Base-by-base conservation (phyloP, 1,140 invertebrate genomes). In the Pseudomyrmex sp. region DNA sequence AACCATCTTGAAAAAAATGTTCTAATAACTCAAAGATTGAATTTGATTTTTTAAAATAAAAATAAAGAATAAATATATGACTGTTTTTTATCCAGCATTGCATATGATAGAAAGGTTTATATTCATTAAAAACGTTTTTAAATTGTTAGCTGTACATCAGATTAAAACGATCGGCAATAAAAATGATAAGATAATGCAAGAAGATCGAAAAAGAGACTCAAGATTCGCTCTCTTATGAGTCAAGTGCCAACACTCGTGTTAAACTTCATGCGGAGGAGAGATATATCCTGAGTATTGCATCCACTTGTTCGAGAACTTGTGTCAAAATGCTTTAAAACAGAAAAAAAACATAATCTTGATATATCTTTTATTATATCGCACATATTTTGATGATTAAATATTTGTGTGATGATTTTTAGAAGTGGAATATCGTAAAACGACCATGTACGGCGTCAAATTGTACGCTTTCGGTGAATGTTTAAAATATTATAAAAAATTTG, bases 401-500 rank as follows among this genome's bases (percentile, higher is more conserved):
- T 35, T 35, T 35, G 5, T 35, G 35, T 7, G 35, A 35, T 35
- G 35, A 35, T 35, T 35, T 35, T 35, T 35, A 35, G 5, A 35
- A 35, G 35, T 35, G 5, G 35, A 35, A 35, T 35, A 35, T 35
- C 5, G 35, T 35, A 35, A 35, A 35, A 35, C 35, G 5, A 35
- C 35, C 35, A 26, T 26, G 26, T 26, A 26, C 26, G 5, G 35
- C 35, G 7, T 7, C 35, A 7, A 35, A 35, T 35, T 7, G 35
- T 3, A 1, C 26, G 26, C 26, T 26, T 26, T 26, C 35, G 12
- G 15, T 80, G 7, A 50, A 72, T 70, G 85, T 88, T 82, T 76
- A 18, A 85, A 88, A 85, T 23, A 61, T 82, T 35, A 15, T 20
- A 80, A 77, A 66, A 89, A 70, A 82, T 76, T 12, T 52, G 23